Evolutionary conservation across 2,113 vertebrate species (phyloP).

Genomic region (Ia io): DNA sequence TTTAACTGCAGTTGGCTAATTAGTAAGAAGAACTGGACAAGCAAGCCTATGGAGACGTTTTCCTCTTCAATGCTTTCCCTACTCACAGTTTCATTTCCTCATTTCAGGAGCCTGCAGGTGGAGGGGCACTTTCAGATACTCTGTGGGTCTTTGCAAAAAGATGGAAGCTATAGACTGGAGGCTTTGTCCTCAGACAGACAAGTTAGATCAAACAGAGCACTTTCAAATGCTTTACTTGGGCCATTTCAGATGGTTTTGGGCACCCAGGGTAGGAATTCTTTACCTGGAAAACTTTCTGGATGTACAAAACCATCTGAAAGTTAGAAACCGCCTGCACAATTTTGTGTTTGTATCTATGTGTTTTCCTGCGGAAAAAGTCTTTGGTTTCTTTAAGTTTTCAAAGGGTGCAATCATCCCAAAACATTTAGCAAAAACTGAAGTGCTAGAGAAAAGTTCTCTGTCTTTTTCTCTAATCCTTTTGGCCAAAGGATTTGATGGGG

Average conservation of each 20-base stretch:
- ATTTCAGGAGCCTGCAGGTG: not conserved
- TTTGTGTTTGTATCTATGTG: not conserved
- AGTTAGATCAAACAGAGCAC: not conserved
- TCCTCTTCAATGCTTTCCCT: not conserved
- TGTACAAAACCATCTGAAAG: not conserved
- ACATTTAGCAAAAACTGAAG: not conserved
- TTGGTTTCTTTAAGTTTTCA: not conserved
- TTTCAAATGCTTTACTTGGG: not conserved
- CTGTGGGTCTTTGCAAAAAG: constrained; percentile 11
- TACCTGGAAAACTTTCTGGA: constrained; percentile 34
- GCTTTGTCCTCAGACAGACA: not conserved
- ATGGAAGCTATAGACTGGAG: not conserved
- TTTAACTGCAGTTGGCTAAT: constrained; percentile 79
- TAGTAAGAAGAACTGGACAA: constrained; percentile 80
- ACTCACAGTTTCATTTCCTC: constrained; percentile 19
- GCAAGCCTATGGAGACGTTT: constrained; percentile 54
- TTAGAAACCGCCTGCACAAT: not conserved
- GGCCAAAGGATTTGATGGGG: not conserved
- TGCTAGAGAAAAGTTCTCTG: not conserved
- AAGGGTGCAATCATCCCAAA: not conserved
- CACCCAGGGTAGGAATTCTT: not conserved
- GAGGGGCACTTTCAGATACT: constrained; percentile 4
- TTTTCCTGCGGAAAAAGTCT: not conserved
- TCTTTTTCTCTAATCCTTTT: not conserved
- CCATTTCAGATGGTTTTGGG: not conserved